phyloP scores from a whole-genome alignment of 30 jellyfish, hydroid and myxozoan species.

The Aurelia sp. region DNA sequence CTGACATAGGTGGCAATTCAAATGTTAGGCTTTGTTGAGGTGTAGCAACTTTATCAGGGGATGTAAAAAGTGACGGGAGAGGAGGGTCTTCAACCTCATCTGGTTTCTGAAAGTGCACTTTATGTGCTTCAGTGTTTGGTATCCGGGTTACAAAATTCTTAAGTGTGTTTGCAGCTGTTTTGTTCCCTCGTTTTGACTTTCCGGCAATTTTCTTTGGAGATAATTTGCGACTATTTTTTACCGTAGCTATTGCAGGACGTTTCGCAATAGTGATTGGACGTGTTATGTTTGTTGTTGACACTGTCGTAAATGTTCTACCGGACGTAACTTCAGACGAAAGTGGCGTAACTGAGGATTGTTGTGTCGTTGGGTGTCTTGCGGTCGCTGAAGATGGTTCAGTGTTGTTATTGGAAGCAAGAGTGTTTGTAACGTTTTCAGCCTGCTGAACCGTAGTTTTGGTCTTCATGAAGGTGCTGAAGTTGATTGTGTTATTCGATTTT shows the following conservation, averaged over 20 bases:
- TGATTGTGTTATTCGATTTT: too few species aligned
- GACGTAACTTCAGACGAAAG: too few species aligned
- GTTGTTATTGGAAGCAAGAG: too few species aligned
- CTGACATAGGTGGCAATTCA: constrained; percentile 79
- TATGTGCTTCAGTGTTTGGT: neutral
- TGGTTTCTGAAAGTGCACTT: neutral
- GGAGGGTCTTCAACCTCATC: constrained; percentile 53
- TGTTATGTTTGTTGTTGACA: too few species aligned
- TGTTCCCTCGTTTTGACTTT: neutral
- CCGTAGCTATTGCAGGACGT: neutral
- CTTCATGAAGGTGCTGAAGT: too few species aligned
- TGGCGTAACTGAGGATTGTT: too few species aligned
- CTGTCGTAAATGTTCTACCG: too few species aligned
- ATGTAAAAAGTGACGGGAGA: constrained; percentile 49
- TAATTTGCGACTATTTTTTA: neutral
- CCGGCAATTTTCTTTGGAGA: constrained; percentile 6
- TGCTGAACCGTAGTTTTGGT: too few species aligned
- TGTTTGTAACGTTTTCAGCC: too few species aligned
- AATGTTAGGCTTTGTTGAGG: neutral
- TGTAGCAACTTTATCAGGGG: constrained; percentile 17
- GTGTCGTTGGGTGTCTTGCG: too few species aligned
- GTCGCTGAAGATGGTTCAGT: too few species aligned
- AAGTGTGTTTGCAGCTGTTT: neutral
- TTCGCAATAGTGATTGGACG: too few species aligned
- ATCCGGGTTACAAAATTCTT: constrained; percentile 14